Conservation (phyloP, 1,140 invertebrate genomes). For the Nymphalis io region DNA sequence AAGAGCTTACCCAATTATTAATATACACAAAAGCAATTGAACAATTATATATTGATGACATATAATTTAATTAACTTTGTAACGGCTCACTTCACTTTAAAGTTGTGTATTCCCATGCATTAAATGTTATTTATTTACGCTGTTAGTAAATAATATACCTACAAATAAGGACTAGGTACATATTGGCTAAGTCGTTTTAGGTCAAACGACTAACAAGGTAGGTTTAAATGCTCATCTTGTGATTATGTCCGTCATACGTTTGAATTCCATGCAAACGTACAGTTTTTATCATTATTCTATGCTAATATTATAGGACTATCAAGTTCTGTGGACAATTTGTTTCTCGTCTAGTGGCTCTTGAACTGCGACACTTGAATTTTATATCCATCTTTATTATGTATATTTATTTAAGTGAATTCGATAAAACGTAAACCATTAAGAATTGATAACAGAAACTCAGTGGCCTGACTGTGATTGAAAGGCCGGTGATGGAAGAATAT, state of each 20-base stretch:
- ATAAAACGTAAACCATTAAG: neutral
- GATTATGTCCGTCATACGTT: constrained; percentile 26
- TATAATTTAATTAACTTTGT: neutral
- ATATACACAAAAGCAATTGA: neutral
- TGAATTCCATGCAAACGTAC: constrained; percentile 22
- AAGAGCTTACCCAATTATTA: neutral
- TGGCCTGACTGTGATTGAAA: too few relatives aligned
- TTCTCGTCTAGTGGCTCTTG: neutral
- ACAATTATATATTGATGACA: neutral
- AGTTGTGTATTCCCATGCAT: constrained; percentile 18
- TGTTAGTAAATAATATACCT: constrained; percentile 24
- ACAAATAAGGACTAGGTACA: constrained; percentile 26
- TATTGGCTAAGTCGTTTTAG: constrained; percentile 26
- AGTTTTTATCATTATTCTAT: constrained; percentile 31
- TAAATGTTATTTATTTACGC: constrained; percentile 22
- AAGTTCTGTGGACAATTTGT: constrained; percentile 14
- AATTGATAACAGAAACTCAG: too few relatives aligned
- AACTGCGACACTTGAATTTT: constrained; percentile 1
- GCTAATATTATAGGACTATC: constrained; percentile 29
- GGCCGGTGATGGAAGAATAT: too few relatives aligned
- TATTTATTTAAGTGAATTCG: neutral
- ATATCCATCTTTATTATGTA: neutral
- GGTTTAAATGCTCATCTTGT: constrained; percentile 22
- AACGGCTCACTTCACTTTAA: constrained; percentile 1
- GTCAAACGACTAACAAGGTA: constrained; percentile 31